Conservation (phyloP, 2,888 invertebrate genomes). For the Vesta saturnalis region DNA sequence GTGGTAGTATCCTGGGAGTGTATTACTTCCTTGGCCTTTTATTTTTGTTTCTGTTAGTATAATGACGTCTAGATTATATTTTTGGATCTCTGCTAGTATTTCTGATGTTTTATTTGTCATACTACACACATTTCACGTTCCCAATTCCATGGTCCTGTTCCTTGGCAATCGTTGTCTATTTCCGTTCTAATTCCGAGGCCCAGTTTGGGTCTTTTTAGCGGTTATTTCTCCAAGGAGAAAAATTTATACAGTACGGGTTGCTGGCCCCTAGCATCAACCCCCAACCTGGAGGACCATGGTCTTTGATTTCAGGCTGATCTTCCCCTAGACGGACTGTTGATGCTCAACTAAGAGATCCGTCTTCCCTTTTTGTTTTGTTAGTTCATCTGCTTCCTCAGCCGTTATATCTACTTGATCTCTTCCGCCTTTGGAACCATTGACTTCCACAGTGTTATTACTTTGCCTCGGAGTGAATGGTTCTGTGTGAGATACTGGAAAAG, state of each 20-base stretch:
- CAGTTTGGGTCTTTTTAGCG: background rate
- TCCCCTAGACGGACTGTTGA: no score
- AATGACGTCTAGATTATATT: no score
- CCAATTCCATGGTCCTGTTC: background rate
- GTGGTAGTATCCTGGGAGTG: background rate
- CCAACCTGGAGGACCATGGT: slow-evolving; percentile 2
- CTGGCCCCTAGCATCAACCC: background rate
- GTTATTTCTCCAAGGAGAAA: background rate
- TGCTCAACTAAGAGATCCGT: background rate
- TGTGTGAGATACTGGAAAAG: no score
- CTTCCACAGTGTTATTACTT: no score
- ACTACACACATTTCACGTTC: slow-evolving; percentile 10
- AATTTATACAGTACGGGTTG: background rate
- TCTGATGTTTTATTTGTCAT: slow-evolving; percentile 8
- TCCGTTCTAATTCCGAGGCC: slow-evolving; percentile 19
- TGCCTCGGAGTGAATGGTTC: no score
- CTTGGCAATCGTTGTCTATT: no score
- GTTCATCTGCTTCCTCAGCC: no score
- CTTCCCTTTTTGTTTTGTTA: no score
- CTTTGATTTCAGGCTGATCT: background rate
- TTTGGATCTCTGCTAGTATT: slow-evolving; percentile 3
- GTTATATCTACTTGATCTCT: no score
- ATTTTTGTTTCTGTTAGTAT: slow-evolving; percentile 9
- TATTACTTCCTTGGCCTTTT: background rate
- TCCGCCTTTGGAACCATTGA: no score